Percentiles rank a stretch among this genome's conserved stretches.
Conservation (phyloP, 2,888 invertebrate genomes). For the Eristalis intricaria region DNA sequence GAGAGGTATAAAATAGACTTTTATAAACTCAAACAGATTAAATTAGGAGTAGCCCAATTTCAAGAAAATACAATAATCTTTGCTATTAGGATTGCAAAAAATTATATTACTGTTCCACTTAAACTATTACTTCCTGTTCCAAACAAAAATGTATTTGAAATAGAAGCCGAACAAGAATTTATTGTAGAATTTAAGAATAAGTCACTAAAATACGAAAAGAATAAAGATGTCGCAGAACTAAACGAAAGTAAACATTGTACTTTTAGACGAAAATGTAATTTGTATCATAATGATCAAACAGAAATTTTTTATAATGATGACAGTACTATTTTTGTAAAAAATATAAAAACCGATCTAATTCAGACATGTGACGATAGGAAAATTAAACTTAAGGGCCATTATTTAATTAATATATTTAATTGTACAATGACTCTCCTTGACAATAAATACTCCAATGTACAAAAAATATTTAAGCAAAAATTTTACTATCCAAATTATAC, state of each 20-base stretch:
- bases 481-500: no score
- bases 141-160: conserved; percentile 39
- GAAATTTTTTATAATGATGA: conserved; percentile 6
- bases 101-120: no score
- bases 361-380: no score
- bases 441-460: no score
- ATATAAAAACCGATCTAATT: no score
- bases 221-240: conserved; percentile 34
- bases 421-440: no score
- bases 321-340: conserved; percentile 16
- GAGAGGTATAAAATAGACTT: conserved; percentile 45
- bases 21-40: conserved; percentile 41
- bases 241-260: conserved; percentile 13
- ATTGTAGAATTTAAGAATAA: conserved; percentile 32
- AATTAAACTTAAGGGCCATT: no score
- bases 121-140: conserved; percentile 47
- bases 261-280: conserved; percentile 21
- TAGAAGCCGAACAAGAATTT: conserved; percentile 24
- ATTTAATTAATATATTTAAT: no score
- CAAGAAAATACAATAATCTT: conserved; percentile 25
- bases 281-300: conserved; percentile 9
- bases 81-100: conserved; percentile 51
- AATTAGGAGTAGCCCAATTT: conserved; percentile 18
- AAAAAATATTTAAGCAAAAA: no score
- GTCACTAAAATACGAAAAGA: conserved; percentile 25